These are phyloP conservation scores for Glossophaga mutica DNA, from an alignment of 2,797 vertebrate species.

Conservation along the genomic window DNA sequence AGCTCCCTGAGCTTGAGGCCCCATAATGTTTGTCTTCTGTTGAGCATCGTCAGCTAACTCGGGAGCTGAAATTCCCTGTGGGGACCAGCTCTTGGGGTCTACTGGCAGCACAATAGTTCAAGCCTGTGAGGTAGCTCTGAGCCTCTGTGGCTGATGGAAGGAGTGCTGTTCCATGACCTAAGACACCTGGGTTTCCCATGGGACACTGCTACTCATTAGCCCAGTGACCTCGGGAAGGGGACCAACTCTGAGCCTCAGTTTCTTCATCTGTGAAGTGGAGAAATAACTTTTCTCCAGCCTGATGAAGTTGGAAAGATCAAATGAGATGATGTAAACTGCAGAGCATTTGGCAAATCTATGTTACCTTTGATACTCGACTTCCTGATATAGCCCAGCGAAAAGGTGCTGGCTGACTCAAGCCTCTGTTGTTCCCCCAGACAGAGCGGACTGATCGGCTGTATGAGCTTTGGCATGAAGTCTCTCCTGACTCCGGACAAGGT, in stretches of 20 bases:
- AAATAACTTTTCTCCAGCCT: not conserved
- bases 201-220: not conserved
- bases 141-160: not conserved
- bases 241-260: not conserved
- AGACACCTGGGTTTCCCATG: not conserved
- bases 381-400: fast-evolving
- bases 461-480: slow-evolving; percentile 92
- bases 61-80: not conserved
- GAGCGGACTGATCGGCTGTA: slow-evolving; percentile 86
- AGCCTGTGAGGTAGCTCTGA: not conserved
- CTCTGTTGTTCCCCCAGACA: slow-evolving; percentile 66
- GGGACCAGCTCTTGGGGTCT: not conserved
- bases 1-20: not conserved
- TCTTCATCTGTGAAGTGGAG: not conserved
- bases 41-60: not conserved
- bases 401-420: slow-evolving; percentile 11
- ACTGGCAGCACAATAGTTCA: not conserved
- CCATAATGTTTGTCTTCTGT: not conserved
- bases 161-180: not conserved
- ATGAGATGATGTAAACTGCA: not conserved
- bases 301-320: not conserved
- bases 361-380: not conserved
- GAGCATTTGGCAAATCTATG: not conserved
- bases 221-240: not conserved
- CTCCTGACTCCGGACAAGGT: slow-evolving; percentile 88